These are phyloP conservation scores for Platysternon megacephalum DNA, from an alignment of 2,113 vertebrate genomes.

Conservation along the genomic window DNA sequence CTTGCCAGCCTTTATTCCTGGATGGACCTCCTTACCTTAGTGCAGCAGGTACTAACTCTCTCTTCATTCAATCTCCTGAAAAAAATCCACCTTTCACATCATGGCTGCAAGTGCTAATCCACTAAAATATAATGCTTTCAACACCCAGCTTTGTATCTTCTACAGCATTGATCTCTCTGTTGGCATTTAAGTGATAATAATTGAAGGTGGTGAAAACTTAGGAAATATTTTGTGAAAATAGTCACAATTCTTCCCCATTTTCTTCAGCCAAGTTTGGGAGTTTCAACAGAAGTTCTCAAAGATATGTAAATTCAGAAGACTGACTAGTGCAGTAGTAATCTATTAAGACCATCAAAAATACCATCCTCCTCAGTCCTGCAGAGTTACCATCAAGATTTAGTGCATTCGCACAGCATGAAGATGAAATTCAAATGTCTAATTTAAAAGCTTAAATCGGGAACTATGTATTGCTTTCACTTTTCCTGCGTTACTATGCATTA, in stretches of 20 bases:
- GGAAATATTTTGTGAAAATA: neutral
- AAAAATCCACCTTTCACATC: neutral
- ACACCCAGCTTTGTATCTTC: neutral
- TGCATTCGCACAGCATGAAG: neutral
- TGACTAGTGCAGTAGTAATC: neutral
- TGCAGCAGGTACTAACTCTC: neutral
- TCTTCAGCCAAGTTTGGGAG: neutral
- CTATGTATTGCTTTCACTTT: neutral
- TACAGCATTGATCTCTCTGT: neutral
- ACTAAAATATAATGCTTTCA: neutral
- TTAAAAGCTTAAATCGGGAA: neutral
- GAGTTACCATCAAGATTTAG: neutral
- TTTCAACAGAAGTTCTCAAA: neutral
- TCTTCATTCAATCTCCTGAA: neutral
- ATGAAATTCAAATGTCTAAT: conserved; percentile 22
- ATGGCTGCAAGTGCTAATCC: neutral
- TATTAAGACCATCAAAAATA: neutral
- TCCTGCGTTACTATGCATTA: neutral
- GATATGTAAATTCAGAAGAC: neutral
- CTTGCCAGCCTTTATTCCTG: neutral
- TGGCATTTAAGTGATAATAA: neutral
- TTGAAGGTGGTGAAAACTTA: neutral
- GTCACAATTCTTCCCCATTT: neutral
- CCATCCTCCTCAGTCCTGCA: neutral
- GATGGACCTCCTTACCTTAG: neutral